Percentiles rank a stretch among this genome's conserved stretches.
phyloP scores from a whole-genome alignment of 2,888 invertebrate species.

The Aquatica leii region DNA sequence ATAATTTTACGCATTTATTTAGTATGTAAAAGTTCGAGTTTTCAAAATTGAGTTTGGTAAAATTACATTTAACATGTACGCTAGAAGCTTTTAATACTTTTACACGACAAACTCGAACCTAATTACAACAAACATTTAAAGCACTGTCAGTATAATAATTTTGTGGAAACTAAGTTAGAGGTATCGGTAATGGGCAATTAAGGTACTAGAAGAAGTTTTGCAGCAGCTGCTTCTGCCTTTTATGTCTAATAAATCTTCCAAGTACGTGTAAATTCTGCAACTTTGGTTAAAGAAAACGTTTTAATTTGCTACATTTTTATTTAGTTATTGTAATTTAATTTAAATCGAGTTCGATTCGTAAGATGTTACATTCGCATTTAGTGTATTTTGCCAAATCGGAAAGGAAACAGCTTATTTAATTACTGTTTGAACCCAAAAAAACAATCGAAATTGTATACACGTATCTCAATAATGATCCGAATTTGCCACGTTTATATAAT shows the following conservation, averaged over 20 bases:
- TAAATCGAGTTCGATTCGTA: too few species aligned
- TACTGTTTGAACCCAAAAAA: background rate
- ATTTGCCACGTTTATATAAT: constrained; percentile 6
- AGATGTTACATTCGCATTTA: too few species aligned
- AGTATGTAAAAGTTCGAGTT: too few species aligned
- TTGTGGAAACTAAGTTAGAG: constrained; percentile 2
- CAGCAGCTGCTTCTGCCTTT: constrained; percentile 17
- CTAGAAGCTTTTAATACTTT: constrained; percentile 2
- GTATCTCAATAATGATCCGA: constrained; percentile 8
- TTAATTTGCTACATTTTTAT: background rate
- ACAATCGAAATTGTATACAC: constrained; percentile 16
- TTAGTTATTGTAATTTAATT: too few species aligned
- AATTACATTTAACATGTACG: constrained; percentile 2
- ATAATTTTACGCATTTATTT: too few species aligned
- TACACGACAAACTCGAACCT: constrained; percentile 1
- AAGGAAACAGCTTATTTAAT: too few species aligned
- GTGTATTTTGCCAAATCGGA: too few species aligned
- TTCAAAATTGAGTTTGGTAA: background rate
- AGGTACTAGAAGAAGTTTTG: constrained; percentile 15
- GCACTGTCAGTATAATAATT: constrained; percentile 5
- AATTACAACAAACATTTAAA: constrained; percentile 12
- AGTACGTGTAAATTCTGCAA: constrained; percentile 14
- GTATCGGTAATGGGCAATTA: constrained; percentile 19
- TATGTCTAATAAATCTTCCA: constrained; percentile 17
- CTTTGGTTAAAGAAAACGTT: constrained; percentile 16